Evolutionary conservation across 2,888 invertebrate species (phyloP).

Genomic region (Synergus laeviventris): DNA sequence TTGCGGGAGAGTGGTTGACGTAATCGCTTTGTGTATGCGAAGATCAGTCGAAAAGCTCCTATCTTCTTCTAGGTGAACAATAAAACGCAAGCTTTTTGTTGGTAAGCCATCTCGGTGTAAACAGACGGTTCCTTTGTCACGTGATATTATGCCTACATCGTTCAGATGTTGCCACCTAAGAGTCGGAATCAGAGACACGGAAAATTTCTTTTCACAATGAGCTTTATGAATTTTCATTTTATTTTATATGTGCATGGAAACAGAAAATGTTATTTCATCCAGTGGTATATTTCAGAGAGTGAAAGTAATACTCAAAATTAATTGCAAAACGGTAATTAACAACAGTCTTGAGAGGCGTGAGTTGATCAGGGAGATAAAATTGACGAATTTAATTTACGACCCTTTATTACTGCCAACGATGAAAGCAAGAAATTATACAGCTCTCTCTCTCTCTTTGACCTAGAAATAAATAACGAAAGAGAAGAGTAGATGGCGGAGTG

Average conservation of each 20-base stretch:
- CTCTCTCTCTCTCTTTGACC: neutral
- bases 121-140: conserved; percentile 19
- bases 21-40: conserved; percentile 32
- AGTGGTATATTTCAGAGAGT: neutral
- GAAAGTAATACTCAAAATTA: neutral
- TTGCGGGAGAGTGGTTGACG: conserved; percentile 4
- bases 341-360: neutral
- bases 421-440: conserved; percentile 8
- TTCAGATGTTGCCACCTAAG: neutral
- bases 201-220: neutral
- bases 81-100: conserved; percentile 25
- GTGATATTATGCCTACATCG: conserved; percentile 15
- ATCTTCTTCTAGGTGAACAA: conserved; percentile 25
- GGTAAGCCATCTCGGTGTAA: conserved; percentile 26
- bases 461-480: conserved; percentile 20
- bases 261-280: neutral
- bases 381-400: conserved; percentile 6
- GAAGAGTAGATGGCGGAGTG: neutral
- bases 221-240: no score
- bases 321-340: neutral
- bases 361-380: conserved; percentile 11
- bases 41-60: conserved; percentile 28
- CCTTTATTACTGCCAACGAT: conserved; percentile 1
- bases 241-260: neutral
- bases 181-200: neutral